These are phyloP conservation scores for Trichonephila clavipes DNA, from an alignment of 1,140 invertebrate genomes.

Conservation along the genomic window DNA sequence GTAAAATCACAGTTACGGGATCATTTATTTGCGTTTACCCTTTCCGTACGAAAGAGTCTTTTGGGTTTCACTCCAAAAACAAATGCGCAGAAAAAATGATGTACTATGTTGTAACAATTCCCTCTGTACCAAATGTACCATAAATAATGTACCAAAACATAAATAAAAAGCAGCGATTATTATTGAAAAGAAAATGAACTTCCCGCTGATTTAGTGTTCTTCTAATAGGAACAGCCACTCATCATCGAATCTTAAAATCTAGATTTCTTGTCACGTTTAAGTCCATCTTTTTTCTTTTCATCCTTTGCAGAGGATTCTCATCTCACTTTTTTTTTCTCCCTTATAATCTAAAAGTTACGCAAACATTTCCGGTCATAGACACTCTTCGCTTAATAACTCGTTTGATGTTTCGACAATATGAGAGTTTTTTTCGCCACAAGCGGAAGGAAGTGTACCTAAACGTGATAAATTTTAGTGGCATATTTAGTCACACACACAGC, in stretches of 20 bases:
- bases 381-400: constrained; percentile 5
- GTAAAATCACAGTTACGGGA: no score
- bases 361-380: constrained; percentile 45
- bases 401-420: constrained; percentile 37
- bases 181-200: neutral
- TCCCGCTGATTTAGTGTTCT: neutral
- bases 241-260: neutral
- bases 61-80: no score
- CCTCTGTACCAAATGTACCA: neutral
- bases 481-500: neutral
- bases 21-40: no score
- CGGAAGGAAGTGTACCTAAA: constrained; percentile 44
- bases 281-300: constrained; percentile 23
- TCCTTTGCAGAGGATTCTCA: neutral
- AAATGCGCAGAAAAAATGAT: no score
- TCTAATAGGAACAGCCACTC: neutral
- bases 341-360: constrained; percentile 30
- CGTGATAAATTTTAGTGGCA: neutral
- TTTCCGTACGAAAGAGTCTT: no score
- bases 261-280: constrained; percentile 29
- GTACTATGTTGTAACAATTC: no score
- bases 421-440: neutral
- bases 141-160: neutral
- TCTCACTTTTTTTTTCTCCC: neutral
- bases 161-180: neutral